A percentile compares a stretch with the other conserved stretches of the same genome.
Conservation (phyloP, 2,888 invertebrate genomes). For the Hypsopygia costalis region DNA sequence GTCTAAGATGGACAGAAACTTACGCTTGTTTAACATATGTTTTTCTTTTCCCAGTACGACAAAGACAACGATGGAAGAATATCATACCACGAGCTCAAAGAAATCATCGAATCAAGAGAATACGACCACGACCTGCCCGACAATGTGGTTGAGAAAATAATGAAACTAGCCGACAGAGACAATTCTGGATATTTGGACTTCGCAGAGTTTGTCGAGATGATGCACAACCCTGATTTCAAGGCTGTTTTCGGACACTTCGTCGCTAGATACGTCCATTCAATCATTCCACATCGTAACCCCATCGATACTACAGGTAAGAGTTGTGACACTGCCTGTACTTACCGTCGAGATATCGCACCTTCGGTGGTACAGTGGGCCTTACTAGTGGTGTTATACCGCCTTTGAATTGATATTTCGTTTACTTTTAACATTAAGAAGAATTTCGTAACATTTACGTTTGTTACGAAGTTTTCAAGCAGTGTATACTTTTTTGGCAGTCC, state of each 20-base stretch:
- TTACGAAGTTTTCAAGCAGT: too few relatives aligned
- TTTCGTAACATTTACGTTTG: too few relatives aligned
- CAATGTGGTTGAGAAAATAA: conserved; percentile 83
- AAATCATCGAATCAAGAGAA: conserved; percentile 79
- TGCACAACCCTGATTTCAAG: conserved; percentile 80
- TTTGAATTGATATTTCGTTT: too few relatives aligned
- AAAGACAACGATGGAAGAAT: conserved; percentile 85
- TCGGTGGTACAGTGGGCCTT: too few relatives aligned
- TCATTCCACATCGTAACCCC: conserved; percentile 77
- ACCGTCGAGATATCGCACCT: too few relatives aligned
- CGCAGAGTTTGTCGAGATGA: conserved; percentile 87
- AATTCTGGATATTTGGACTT: conserved; percentile 85
- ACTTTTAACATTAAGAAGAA: too few relatives aligned
- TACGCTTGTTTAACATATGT: too few relatives aligned
- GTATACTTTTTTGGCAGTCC: too few relatives aligned
- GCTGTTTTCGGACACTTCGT: conserved; percentile 84
- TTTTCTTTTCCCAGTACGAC: conserved; percentile 81
- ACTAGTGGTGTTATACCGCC: too few relatives aligned
- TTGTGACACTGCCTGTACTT: too few relatives aligned
- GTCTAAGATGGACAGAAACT: too few relatives aligned
- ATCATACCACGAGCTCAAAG: conserved; percentile 83
- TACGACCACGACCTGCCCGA: conserved; percentile 86
- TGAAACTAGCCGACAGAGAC: conserved; percentile 82
- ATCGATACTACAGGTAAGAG: conserved; percentile 70
- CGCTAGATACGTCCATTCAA: conserved; percentile 80